Conservation (phyloP, 2,797 vertebrate genomes). For the Microchirus variegatus region DNA sequence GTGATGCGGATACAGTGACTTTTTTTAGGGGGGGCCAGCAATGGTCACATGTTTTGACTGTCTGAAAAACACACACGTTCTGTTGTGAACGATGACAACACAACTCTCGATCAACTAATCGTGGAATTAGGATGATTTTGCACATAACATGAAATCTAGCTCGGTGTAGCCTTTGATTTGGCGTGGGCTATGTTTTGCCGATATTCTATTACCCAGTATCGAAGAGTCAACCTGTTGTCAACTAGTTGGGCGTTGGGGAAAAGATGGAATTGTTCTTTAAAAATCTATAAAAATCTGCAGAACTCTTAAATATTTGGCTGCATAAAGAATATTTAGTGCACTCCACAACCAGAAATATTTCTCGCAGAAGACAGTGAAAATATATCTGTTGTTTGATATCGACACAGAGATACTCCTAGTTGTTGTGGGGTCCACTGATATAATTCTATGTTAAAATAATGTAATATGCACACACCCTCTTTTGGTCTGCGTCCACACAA, state of each 20-base stretch:
- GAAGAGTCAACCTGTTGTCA: conserved; percentile 9
- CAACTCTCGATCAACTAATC: conserved; percentile 45
- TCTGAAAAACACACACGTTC: conserved; percentile 44
- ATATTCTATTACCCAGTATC: conserved; percentile 21
- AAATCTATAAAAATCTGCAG: conserved; percentile 10
- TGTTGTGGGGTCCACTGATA: conserved; percentile 30
- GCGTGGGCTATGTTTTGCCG: conserved; percentile 51
- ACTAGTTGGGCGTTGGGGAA: neutral
- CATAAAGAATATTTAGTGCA: conserved; percentile 5
- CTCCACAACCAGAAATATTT: conserved; percentile 22
- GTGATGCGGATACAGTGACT: conserved; percentile 52
- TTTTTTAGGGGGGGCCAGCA: conserved; percentile 34
- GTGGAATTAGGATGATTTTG: conserved; percentile 58
- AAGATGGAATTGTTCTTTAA: conserved; percentile 12
- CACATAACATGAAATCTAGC: conserved; percentile 62
- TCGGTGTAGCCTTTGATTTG: conserved; percentile 42
- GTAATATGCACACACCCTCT: conserved; percentile 11
- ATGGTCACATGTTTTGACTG: conserved; percentile 34
- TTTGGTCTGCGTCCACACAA: conserved; percentile 15
- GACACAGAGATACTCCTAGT: conserved; percentile 8
- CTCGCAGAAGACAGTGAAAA: conserved; percentile 40
- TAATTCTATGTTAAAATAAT: conserved; percentile 24
- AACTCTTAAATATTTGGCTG: conserved; percentile 19
- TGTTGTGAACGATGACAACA: conserved; percentile 37
- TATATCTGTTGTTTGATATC: conserved; percentile 17